These are phyloP conservation scores for Paralinhomoeus sp. DNA, from an alignment of 2,888 invertebrate species.

Conservation along the genomic window DNA sequence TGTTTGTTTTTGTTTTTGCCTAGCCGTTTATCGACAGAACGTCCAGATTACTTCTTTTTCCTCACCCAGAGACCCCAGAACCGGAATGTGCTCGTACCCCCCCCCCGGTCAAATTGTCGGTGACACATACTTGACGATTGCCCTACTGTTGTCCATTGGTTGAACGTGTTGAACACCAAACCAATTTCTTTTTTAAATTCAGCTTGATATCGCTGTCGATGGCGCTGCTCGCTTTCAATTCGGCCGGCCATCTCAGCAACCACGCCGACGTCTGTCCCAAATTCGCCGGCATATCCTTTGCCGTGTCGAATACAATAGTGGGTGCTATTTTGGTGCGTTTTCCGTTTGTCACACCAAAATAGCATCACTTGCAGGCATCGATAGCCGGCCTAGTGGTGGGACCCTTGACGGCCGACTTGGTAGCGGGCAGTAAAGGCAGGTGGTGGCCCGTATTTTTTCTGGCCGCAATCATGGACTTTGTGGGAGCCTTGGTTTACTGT, in stretches of 20 bases:
- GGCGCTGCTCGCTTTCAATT: conserved; percentile 50
- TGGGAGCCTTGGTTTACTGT: conserved; percentile 46
- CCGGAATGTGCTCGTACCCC: too few species aligned
- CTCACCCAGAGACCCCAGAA: too few species aligned
- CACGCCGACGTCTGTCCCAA: conserved; percentile 54
- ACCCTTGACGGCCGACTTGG: conserved; percentile 49
- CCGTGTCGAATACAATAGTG: conserved; percentile 48
- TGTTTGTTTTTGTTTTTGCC: too few species aligned
- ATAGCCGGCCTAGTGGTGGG: conserved; percentile 51
- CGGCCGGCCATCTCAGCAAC: conserved; percentile 50
- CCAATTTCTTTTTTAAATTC: conserved; percentile 18
- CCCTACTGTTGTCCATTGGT: too few species aligned
- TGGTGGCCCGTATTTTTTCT: conserved; percentile 51
- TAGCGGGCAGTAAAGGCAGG: conserved; percentile 43
- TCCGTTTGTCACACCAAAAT: background rate
- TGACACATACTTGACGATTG: too few species aligned
- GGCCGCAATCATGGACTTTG: conserved; percentile 46
- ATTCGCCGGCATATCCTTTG: conserved; percentile 51
- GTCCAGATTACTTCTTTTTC: too few species aligned
- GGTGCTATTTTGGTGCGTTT: conserved; percentile 15
- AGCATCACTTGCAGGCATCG: conserved; percentile 32
- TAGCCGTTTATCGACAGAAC: too few species aligned
- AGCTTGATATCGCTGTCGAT: conserved; percentile 48
- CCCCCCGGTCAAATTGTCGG: too few species aligned
- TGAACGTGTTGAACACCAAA: too few species aligned